phyloP scores from a whole-genome alignment of 2,797 vertebrate genomes.

The Ataeniobius toweri region DNA sequence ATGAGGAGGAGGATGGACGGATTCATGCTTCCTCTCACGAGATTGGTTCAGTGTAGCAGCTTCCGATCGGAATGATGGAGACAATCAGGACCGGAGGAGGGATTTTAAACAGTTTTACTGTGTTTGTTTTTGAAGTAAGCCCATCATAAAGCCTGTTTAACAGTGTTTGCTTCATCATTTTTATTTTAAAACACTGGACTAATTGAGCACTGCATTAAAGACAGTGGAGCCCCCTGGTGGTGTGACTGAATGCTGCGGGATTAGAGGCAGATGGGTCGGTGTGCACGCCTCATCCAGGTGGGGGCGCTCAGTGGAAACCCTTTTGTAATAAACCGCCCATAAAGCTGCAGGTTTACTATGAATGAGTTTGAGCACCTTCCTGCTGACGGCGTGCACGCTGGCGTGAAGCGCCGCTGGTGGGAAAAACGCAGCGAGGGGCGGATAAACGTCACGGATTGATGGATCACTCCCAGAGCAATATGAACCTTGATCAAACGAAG shows the following conservation, averaged over 20 bases:
- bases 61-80: slow-evolving; percentile 50
- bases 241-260: not conserved
- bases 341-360: slow-evolving; percentile 87
- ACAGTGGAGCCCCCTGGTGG: slow-evolving; percentile 41
- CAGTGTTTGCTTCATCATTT: slow-evolving; percentile 58
- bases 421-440: not conserved
- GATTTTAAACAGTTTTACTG: slow-evolving; percentile 69
- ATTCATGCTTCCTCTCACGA: slow-evolving; percentile 53
- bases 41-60: slow-evolving; percentile 45
- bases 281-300: slow-evolving; percentile 76
- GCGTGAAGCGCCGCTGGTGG: slow-evolving; percentile 8
- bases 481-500: slow-evolving; percentile 69
- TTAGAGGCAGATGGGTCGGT: slow-evolving; percentile 31
- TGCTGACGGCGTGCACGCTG: slow-evolving; percentile 76
- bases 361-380: slow-evolving; percentile 84
- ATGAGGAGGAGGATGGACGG: slow-evolving; percentile 34
- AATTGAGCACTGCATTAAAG: slow-evolving; percentile 68
- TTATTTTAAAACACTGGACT: slow-evolving; percentile 73
- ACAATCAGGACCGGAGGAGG: slow-evolving; percentile 67
- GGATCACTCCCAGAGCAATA: slow-evolving; percentile 80
- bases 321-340: slow-evolving; percentile 87
- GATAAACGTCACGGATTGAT: slow-evolving; percentile 14
- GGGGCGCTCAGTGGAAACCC: slow-evolving; percentile 74
- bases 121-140: slow-evolving; percentile 68
- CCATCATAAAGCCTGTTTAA: slow-evolving; percentile 68